Evolutionary conservation across 2,888 invertebrate species (phyloP).

Genomic region (Tiliacea aurago): DNA sequence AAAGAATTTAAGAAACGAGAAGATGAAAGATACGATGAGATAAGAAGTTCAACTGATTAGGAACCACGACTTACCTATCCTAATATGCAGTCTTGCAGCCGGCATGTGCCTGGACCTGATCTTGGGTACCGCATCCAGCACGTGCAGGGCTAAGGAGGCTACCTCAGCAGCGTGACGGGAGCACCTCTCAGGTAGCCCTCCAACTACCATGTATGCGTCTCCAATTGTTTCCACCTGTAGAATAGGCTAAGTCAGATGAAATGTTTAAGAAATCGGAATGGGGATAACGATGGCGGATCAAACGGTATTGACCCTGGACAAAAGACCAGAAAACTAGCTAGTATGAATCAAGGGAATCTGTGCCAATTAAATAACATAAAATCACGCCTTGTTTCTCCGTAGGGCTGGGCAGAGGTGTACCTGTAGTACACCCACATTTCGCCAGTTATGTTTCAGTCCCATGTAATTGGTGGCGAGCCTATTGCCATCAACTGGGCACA

Average conservation of each 20-base stretch:
- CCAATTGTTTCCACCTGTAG: conserved; percentile 94
- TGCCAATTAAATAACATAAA: no score
- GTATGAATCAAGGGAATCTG: no score
- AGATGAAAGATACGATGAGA: no score
- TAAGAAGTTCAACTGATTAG: no score
- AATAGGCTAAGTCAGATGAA: background rate
- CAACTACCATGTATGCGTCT: conserved; percentile 96
- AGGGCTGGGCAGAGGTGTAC: no score
- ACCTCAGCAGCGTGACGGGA: conserved; percentile 95
- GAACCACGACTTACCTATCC: conserved; percentile 90
- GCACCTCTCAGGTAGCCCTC: conserved; percentile 94
- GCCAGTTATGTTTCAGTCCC: no score
- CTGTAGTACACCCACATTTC: no score
- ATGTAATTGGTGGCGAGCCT: no score
- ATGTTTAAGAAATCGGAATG: background rate
- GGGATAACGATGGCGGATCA: background rate
- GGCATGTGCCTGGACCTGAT: conserved; percentile 93
- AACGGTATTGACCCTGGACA: no score
- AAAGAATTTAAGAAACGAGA: no score
- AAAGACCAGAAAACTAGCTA: background rate
- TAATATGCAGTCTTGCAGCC: conserved; percentile 92
- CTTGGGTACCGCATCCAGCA: conserved; percentile 93
- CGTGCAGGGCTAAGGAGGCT: conserved; percentile 94
- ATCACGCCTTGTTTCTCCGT: no score
- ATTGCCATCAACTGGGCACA: no score